Conservation (phyloP, 2,888 invertebrate species). For the Chrysolina haemoptera region DNA sequence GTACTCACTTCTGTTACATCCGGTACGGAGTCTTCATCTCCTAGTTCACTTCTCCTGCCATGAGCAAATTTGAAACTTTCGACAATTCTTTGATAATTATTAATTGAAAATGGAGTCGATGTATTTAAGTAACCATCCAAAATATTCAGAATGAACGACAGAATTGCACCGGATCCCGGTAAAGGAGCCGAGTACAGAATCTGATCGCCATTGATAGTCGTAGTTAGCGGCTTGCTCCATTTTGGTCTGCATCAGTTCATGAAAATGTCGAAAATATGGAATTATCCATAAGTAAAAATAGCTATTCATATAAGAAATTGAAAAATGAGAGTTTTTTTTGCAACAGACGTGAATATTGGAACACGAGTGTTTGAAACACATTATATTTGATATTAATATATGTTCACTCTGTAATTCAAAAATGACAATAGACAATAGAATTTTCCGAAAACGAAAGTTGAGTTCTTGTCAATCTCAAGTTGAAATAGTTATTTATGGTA, state of each 20-base stretch:
- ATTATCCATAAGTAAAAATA: no score
- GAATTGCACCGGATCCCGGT: conserved; percentile 87
- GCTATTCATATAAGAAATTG: no score
- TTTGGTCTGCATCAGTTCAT: conserved; percentile 68
- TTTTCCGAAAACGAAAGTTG: no score
- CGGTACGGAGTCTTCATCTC: conserved; percentile 77
- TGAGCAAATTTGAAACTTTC: conserved; percentile 95
- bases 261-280: no score
- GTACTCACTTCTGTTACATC: conserved; percentile 43
- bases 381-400: no score
- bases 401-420: no score
- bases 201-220: conserved; percentile 75
- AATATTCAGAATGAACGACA: conserved; percentile 87
- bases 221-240: conserved; percentile 77
- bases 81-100: conserved; percentile 84
- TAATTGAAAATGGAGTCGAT: conserved; percentile 59
- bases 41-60: conserved; percentile 86
- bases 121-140: conserved; percentile 72
- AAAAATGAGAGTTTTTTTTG: no score
- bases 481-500: no score
- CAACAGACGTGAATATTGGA: no score
- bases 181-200: conserved; percentile 84
- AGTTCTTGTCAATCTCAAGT: no score
- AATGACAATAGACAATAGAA: no score
- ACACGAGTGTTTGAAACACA: no score